Evolutionary conservation across 2,888 invertebrate species (phyloP).

Genomic region (Amphiduros pacificus): DNA sequence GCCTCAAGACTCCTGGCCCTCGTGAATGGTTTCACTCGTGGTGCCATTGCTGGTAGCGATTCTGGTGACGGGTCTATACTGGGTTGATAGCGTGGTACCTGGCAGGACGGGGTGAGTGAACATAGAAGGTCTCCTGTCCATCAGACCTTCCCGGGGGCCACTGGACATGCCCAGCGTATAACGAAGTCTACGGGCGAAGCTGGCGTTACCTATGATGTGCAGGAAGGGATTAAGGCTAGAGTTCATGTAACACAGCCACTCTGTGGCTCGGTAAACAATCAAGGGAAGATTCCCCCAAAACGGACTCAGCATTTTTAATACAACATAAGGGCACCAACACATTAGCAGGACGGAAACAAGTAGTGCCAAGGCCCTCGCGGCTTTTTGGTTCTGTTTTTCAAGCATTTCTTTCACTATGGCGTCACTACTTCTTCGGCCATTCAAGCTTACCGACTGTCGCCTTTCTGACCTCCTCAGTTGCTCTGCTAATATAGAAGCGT

Average conservation of each 20-base stretch:
- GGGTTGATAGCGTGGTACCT: no score
- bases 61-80: no score
- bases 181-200: background rate
- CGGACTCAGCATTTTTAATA: background rate
- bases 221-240: background rate
- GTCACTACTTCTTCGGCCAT: background rate
- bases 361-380: background rate
- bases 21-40: no score
- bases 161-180: background rate
- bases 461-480: background rate
- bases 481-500: background rate
- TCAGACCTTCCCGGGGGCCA: no score
- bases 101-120: no score
- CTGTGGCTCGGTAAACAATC: background rate
- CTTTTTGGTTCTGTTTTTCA: background rate
- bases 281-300: background rate
- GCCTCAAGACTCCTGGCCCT: no score
- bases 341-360: background rate
- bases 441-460: background rate
- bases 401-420: conserved; percentile 1
- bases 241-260: background rate
- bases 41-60: no score
- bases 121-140: no score
- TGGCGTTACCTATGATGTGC: background rate
- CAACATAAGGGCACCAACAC: background rate